Conservation (phyloP, 2,113 vertebrate genomes). For the Salvelinus namaycush region DNA sequence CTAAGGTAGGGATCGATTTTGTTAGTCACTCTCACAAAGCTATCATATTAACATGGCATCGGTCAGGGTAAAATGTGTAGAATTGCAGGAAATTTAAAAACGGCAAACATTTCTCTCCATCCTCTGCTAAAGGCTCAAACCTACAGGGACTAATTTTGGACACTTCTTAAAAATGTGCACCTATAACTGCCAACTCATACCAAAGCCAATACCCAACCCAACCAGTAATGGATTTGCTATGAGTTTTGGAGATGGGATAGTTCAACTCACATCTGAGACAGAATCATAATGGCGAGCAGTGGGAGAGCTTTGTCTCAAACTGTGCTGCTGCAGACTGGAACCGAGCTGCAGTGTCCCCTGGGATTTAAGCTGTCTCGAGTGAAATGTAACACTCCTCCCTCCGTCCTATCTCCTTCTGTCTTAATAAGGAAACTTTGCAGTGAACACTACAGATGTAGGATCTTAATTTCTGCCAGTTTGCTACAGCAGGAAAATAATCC, state of each 20-base stretch:
- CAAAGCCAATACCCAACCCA: background rate
- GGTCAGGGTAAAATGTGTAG: no score
- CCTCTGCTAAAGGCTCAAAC: conserved; percentile 38
- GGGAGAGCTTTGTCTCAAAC: conserved; percentile 16
- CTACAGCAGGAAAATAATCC: no score
- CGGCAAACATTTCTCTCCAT: no score
- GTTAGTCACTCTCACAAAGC: no score
- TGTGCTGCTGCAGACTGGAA: conserved; percentile 48
- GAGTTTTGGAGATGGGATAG: background rate
- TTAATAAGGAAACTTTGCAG: conserved; percentile 52
- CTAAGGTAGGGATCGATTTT: background rate
- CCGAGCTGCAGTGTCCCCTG: conserved; percentile 40
- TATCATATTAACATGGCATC: no score
- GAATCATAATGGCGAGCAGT: background rate
- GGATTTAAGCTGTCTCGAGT: conserved; percentile 55
- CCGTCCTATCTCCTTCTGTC: conserved; percentile 45
- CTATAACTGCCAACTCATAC: conserved; percentile 14
- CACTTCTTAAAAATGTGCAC: conserved; percentile 35
- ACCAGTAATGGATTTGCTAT: background rate
- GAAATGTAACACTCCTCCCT: conserved; percentile 61
- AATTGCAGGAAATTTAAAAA: no score
- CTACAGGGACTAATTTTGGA: conserved; percentile 70
- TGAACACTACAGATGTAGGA: conserved; percentile 15
- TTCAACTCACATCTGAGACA: conserved; percentile 5
- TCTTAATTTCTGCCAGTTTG: no score